phyloP scores from a whole-genome alignment of 35 echinoderm and acorn worm species.

The Heliocidaris tuberculata region DNA sequence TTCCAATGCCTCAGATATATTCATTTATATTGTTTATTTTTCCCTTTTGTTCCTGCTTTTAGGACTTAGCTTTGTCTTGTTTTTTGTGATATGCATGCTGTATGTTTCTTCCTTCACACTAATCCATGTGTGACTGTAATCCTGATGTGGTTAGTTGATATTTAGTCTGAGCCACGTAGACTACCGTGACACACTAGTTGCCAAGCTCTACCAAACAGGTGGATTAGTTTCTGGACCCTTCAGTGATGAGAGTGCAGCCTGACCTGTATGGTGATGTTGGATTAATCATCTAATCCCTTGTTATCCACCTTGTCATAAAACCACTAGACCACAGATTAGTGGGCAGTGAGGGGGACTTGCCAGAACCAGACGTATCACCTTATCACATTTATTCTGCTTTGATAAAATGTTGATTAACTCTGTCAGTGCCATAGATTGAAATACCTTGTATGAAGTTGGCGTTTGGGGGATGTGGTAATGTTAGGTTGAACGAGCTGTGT shows the following conservation, averaged over 20 bases:
- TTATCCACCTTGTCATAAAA: not conserved
- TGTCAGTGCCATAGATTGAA: not conserved
- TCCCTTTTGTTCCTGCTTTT: not conserved
- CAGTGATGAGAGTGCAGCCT: not conserved
- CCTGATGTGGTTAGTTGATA: not conserved
- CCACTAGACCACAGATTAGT: slow-evolving; percentile 9
- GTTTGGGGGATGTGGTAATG: not conserved
- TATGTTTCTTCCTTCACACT: no score
- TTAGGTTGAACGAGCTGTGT: not conserved
- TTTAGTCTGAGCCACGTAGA: not conserved
- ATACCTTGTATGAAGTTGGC: not conserved
- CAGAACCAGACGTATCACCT: not conserved
- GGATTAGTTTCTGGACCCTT: not conserved
- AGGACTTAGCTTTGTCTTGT: not conserved
- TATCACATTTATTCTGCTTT: slow-evolving; percentile 37
- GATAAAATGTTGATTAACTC: not conserved
- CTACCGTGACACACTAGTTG: not conserved
- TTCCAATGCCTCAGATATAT: no score
- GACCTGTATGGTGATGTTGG: not conserved
- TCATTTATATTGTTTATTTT: not conserved
- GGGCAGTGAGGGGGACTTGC: slow-evolving; percentile 6
- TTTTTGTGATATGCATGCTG: not conserved
- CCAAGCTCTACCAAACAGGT: not conserved
- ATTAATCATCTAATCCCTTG: slow-evolving; percentile 17
- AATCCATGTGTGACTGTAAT: not conserved